A percentile compares a stretch with the other conserved stretches of the same genome.
Evolutionary conservation across 2,888 invertebrate species (phyloP).

Genomic region (Philereme vetulata): DNA sequence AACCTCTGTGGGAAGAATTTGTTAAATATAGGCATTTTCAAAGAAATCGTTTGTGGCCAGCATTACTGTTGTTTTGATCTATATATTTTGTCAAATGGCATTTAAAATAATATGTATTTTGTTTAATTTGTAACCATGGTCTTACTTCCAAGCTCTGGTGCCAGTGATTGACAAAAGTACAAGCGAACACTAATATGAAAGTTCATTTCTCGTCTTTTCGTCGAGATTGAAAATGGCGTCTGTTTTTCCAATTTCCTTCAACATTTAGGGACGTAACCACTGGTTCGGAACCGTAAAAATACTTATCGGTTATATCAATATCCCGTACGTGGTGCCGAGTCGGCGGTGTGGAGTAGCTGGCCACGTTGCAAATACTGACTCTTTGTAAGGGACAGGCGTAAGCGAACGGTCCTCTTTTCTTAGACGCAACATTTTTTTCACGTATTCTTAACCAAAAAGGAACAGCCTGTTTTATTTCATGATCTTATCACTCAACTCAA

Average conservation of each 20-base stretch:
- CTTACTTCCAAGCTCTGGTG: too few species aligned
- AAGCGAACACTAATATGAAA: too few species aligned
- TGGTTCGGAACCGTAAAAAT: constrained; percentile 41
- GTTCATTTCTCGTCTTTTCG: not conserved
- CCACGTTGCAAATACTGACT: constrained; percentile 26
- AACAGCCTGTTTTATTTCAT: too few species aligned
- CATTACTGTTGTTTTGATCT: too few species aligned
- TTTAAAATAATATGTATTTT: not conserved
- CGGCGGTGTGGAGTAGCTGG: constrained; percentile 9
- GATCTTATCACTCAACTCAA: too few species aligned
- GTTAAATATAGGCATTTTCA: too few species aligned
- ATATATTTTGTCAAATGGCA: not conserved
- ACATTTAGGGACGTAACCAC: constrained; percentile 7
- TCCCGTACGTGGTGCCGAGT: constrained; percentile 34
- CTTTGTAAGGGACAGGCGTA: not conserved
- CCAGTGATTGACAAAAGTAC: too few species aligned
- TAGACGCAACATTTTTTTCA: too few species aligned
- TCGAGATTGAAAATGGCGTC: not conserved
- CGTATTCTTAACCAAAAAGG: too few species aligned
- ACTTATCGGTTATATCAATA: constrained; percentile 57
- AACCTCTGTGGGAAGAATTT: too few species aligned
- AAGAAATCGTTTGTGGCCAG: too few species aligned
- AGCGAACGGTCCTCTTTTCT: not conserved
- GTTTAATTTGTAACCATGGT: not conserved
- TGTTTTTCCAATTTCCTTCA: not conserved